Percentiles rank a stretch among this genome's conserved stretches.
Conservation (phyloP, 2,113 vertebrate genomes). For the Corythaeola cristata region DNA sequence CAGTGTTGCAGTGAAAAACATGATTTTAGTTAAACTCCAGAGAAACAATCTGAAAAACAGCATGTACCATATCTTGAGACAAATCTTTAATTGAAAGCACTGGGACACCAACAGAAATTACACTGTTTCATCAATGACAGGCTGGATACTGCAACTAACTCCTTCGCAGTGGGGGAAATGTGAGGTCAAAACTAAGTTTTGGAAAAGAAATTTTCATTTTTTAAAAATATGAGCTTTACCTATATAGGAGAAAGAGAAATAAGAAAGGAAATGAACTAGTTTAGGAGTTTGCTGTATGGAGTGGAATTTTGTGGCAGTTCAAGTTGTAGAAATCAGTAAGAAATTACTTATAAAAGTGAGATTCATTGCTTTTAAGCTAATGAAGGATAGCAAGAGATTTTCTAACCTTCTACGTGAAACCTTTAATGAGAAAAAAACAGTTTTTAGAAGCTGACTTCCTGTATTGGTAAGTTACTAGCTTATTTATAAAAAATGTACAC, state of each 20-base stretch:
- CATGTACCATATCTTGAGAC: background rate
- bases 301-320: background rate
- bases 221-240: background rate
- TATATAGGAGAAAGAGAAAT: background rate
- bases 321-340: background rate
- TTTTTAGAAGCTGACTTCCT: background rate
- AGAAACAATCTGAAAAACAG: conserved; percentile 13
- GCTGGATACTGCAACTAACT: background rate
- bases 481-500: background rate
- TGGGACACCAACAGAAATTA: background rate
- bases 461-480: background rate
- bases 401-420: background rate
- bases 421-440: background rate
- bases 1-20: background rate
- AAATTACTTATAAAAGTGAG: background rate
- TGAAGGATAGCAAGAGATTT: background rate
- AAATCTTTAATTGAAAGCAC: conserved; percentile 34
- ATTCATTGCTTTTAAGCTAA: background rate
- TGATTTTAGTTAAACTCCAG: background rate
- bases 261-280: background rate
- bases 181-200: background rate
- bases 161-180: background rate
- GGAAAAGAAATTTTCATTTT: background rate
- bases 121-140: background rate
- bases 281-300: background rate